Conservation (phyloP, 1,140 invertebrate genomes). For the Drosophila subobscura region DNA sequence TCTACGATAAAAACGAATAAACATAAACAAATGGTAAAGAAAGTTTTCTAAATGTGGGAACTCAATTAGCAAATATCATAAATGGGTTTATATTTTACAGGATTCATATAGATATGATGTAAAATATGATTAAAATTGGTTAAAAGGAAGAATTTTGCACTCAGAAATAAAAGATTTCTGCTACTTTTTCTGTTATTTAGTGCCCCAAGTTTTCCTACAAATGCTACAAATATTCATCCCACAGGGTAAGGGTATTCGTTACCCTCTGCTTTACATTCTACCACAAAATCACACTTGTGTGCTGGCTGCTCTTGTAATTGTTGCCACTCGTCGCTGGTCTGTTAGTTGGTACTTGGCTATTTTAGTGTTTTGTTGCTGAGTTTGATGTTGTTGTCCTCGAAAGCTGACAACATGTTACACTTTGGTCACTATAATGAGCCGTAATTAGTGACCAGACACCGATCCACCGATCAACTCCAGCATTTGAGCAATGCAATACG, state of each 20-base stretch:
- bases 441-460: constrained; percentile 71
- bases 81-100: too few relatives aligned
- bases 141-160: too few relatives aligned
- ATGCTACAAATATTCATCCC: too few relatives aligned
- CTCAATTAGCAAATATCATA: constrained; percentile 36
- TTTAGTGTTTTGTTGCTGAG: constrained; percentile 1
- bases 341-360: too few relatives aligned
- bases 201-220: too few relatives aligned
- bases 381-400: constrained; percentile 55
- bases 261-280: too few relatives aligned
- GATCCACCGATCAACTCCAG: constrained; percentile 40
- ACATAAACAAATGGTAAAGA: constrained; percentile 18
- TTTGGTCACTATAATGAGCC: constrained; percentile 82
- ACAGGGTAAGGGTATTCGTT: too few relatives aligned
- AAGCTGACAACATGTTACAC: constrained; percentile 79
- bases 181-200: too few relatives aligned
- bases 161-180: too few relatives aligned
- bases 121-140: too few relatives aligned
- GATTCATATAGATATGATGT: too few relatives aligned
- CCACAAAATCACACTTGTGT: too few relatives aligned
- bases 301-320: constrained; percentile 59
- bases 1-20: constrained; percentile 32
- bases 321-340: constrained; percentile 45
- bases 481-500: constrained; percentile 27
- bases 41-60: constrained; percentile 39